Evolutionary conservation across 2,113 vertebrate species (phyloP).

Genomic region (Hypanus sabinus): DNA sequence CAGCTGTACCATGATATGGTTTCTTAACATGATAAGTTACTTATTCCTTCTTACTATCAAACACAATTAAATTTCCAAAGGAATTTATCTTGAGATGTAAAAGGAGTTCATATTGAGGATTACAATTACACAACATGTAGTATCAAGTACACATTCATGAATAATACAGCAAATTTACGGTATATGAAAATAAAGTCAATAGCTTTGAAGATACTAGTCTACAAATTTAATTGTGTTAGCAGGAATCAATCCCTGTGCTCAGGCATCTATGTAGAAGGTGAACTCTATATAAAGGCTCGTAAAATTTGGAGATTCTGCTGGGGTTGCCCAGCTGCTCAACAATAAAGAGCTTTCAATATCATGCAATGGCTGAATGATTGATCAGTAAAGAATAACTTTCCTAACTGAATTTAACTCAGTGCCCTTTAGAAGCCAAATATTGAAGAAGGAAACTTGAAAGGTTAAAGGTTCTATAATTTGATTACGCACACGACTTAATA

Average conservation of each 20-base stretch:
- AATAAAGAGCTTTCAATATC: not conserved
- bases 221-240: not conserved
- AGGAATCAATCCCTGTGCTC: not conserved
- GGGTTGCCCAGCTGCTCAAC: not conserved
- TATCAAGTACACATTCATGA: not conserved
- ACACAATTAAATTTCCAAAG: not conserved
- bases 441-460: not conserved
- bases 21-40: not conserved
- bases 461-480: not conserved
- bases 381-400: not conserved
- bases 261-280: not conserved
- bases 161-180: not conserved
- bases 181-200: not conserved
- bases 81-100: not conserved
- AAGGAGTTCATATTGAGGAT: not conserved
- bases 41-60: not conserved
- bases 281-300: not conserved
- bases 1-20: not conserved
- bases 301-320: not conserved
- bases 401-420: not conserved
- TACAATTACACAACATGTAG: not conserved
- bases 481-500: not conserved
- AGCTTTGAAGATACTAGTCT: not conserved
- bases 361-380: not conserved
- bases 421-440: not conserved